A percentile compares a stretch with the other conserved stretches of the same genome.
Conservation (phyloP, 2,888 invertebrate genomes). For the Pristionchus fissidentatus region DNA sequence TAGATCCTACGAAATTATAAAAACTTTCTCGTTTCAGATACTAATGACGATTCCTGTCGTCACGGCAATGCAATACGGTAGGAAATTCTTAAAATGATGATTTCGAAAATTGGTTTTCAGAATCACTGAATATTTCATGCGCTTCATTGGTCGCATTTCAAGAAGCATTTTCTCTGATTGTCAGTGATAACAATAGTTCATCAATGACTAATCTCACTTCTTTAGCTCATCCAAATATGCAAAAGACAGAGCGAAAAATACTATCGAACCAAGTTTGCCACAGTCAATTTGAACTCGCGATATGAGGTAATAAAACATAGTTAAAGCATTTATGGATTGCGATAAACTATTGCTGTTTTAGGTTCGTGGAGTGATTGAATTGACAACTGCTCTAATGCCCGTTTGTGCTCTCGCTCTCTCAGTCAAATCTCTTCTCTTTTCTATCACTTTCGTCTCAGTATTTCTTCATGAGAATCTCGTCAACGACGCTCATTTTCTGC, state of each 20-base stretch:
- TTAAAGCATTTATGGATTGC: too few relatives aligned
- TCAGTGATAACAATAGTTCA: too few relatives aligned
- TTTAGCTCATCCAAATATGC: not conserved
- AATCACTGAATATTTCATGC: not conserved
- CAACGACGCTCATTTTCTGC: conserved; percentile 16
- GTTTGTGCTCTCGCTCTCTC: not conserved
- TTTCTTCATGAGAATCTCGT: not conserved
- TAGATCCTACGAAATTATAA: not conserved
- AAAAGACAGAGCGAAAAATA: conserved; percentile 4
- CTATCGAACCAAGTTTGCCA: conserved; percentile 10
- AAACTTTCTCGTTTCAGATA: not conserved
- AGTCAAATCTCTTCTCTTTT: not conserved
- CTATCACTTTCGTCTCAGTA: not conserved
- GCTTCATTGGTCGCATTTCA: not conserved
- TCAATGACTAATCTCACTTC: not conserved
- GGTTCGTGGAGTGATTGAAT: conserved; percentile 20
- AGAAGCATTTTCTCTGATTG: not conserved
- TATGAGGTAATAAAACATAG: not conserved
- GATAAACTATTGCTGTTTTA: not conserved
- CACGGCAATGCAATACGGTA: conserved; percentile 15
- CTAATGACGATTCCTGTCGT: not conserved
- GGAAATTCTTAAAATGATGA: not conserved
- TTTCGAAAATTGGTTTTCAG: not conserved
- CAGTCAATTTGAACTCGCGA: conserved; percentile 27
- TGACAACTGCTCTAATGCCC: not conserved